Evolutionary conservation across 2,888 invertebrate genomes (phyloP), one percentile per base, ranked within the genome.

Genomic region (Mesorhabditis sp.): DNA sequence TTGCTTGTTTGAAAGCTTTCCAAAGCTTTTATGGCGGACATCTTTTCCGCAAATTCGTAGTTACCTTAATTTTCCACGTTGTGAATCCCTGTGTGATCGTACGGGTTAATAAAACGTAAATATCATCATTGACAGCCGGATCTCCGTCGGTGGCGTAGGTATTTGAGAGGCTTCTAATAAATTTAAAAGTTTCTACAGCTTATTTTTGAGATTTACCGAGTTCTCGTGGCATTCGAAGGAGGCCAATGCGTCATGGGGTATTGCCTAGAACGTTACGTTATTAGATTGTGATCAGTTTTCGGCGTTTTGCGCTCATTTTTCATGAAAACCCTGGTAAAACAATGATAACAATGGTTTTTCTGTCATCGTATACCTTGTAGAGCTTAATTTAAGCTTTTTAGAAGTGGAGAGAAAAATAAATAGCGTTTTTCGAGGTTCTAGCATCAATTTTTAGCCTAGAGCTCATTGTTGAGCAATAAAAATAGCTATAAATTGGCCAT

Each of bases 111-210:
- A 50, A 50, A 50, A 13, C 2, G 58, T 50, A 50, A 50, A 50
- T 50, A 10, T 50, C 10, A 10, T 10, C 7, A 50, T 50, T 50
- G 10, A n/a, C 58, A 10, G 58, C n/a, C 58, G 7, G 10, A 50
- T 50, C 58, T n/a, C 58, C 58, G 58, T 50, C 58, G n/a, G 58
- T 50, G 58, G 58, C 58, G n/a, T 50, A 50, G 10, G 58, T 50
- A n/a, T 50, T 50, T n/a, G 58, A 50, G 2, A 50, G 58, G 58
- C 10, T 13, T 50, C 58, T 50, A 50, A n/a, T 13, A 50, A 50
- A 50, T 13, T 13, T 50, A 28, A 28, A 28, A 28, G 28, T 28
- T 28, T 28, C 28, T 28, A 28, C 1, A 28, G 28, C 2, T 28
- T 28, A 28, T 28, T 28, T 28, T 28, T 28, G 28, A 28, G 10